Evolutionary conservation across 2,888 invertebrate genomes (phyloP).

Genomic region (Melangyna quadrimaculata): DNA sequence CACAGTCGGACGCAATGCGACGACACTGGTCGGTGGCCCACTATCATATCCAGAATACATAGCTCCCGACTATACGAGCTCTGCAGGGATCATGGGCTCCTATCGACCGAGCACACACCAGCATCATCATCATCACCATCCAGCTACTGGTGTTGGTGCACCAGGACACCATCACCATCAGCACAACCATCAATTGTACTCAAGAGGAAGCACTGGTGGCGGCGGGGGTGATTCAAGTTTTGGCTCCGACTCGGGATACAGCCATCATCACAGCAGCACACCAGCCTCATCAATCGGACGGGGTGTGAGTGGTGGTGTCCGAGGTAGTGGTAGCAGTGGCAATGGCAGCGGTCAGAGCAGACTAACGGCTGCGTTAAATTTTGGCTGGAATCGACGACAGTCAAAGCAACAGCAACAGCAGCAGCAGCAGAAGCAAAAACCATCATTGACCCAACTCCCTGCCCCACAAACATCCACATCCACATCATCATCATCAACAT

Average conservation of each 20-base stretch:
- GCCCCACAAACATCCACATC: constrained; percentile 38
- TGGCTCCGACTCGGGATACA: constrained; percentile 93
- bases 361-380: constrained; percentile 77
- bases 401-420: constrained; percentile 64
- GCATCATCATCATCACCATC: constrained; percentile 63
- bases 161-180: constrained; percentile 59
- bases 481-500: constrained; percentile 43
- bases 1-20: constrained; percentile 73
- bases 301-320: constrained; percentile 73
- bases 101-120: constrained; percentile 62
- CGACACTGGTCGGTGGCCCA: constrained; percentile 67
- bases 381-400: constrained; percentile 77
- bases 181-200: constrained; percentile 67
- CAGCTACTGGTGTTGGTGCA: constrained; percentile 42
- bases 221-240: constrained; percentile 86
- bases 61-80: constrained; percentile 75
- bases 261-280: constrained; percentile 82
- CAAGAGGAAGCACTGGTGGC: constrained; percentile 53
- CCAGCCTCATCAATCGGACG: constrained; percentile 79
- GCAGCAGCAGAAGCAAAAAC: constrained; percentile 25
- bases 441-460: constrained; percentile 7
- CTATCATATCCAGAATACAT: constrained; percentile 81
- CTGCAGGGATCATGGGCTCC: constrained; percentile 50
- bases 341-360: constrained; percentile 74
- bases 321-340: constrained; percentile 69